Conservation (phyloP, 2,888 invertebrate species). For the Argyra leucocephala region DNA sequence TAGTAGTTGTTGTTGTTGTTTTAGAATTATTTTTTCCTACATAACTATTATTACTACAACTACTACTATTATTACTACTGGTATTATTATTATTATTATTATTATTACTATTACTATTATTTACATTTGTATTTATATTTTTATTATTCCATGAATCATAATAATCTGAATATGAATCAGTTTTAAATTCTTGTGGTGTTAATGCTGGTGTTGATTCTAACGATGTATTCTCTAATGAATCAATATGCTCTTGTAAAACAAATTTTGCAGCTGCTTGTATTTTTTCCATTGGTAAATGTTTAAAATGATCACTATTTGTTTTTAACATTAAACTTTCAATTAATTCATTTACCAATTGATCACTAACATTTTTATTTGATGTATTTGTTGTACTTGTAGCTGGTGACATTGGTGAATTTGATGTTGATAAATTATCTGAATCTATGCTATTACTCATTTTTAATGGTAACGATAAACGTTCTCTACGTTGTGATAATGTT, state of each 20-base stretch:
- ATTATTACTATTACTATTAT: not conserved
- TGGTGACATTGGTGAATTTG: constrained; percentile 45
- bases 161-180: constrained; percentile 47
- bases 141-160: constrained; percentile 48
- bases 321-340: constrained; percentile 50
- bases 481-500: constrained; percentile 43
- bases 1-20: not conserved
- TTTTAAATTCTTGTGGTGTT: constrained; percentile 44
- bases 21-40: too few relatives aligned
- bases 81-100: too few relatives aligned
- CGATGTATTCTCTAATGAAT: constrained; percentile 43
- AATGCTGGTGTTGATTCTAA: constrained; percentile 46
- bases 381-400: constrained; percentile 43
- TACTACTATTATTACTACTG: too few relatives aligned
- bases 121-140: constrained; percentile 21
- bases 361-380: constrained; percentile 44
- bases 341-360: constrained; percentile 50
- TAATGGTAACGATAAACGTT: constrained; percentile 47
- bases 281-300: constrained; percentile 50
- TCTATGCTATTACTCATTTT: constrained; percentile 43
- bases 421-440: constrained; percentile 47
- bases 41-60: not conserved
- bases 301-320: constrained; percentile 48
- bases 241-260: constrained; percentile 50
- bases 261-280: constrained; percentile 50